Base-by-base conservation (phyloP, 1,140 invertebrate genomes). In the Heterodera carotae region DNA sequence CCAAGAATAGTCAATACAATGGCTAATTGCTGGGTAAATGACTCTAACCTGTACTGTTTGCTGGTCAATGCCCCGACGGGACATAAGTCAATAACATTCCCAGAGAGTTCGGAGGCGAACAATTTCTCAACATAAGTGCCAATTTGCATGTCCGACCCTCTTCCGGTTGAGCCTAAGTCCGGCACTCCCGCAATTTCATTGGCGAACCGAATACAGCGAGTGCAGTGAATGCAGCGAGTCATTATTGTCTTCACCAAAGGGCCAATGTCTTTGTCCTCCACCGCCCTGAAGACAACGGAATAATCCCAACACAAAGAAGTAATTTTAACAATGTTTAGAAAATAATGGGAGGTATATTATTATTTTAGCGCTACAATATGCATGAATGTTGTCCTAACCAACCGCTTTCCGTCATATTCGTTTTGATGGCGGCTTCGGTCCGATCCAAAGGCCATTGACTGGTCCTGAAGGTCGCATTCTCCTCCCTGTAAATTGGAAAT, bases 201-300 rank as follows among this genome's bases (percentile, higher is more conserved):
- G 7, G 90, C 90, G 69, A 86, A 90, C 86, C 97, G 91, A 82
- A 99, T 95, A 88, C 97, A 99, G 27, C 97, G 91, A 0, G 97
- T 99, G 88, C 97, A 99, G 88, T 99, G 97, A 88, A 99, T 99
- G 89, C 97, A 99, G 71, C 97, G 91, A 0, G 96, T 99, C 97
- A 99, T 99, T n/a, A 97, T 93, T 1, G 97, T 99, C 89, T 99
- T 99, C 2, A 99, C 93, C 43, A 99, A 89, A 22, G 97, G 97
- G 3, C 97, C 97, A 82, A 99, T 92, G 90, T 99, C 94, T 89
- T 99, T 99, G 88, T 99, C 97, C 90, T 99, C 97, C 1, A 99
- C 96, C 84, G 97, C 96, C 84, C 96, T 78, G 48, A 56, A 93
- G 33, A 60, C 2, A n/a, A 48, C 83, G 62, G 73, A 85, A 84